A percentile compares a stretch with the other conserved stretches of the same genome.
Conservation (phyloP, 2,888 invertebrate genomes). For the Tanypteryx hageni region DNA sequence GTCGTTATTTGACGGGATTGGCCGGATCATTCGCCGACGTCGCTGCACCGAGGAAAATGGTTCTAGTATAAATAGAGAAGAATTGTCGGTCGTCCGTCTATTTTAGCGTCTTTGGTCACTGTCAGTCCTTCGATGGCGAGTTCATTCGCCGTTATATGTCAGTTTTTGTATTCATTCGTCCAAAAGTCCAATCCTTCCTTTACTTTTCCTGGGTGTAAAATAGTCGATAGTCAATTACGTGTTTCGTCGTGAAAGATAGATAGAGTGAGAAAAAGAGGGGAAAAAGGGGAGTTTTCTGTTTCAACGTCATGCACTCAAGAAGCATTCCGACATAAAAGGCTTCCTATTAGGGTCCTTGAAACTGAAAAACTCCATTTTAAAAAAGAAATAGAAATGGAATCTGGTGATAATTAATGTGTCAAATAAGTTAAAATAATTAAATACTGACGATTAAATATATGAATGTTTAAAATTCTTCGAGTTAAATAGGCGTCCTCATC, state of each 20-base stretch:
- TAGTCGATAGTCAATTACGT: not conserved
- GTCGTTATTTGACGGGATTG: not conserved
- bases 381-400: not conserved
- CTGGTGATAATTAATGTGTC: not conserved
- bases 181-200: too few relatives aligned
- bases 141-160: not conserved
- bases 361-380: not conserved
- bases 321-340: too few relatives aligned
- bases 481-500: not conserved
- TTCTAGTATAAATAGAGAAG: not conserved
- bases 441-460: not conserved
- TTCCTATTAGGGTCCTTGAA: not conserved
- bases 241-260: not conserved
- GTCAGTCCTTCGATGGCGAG: not conserved
- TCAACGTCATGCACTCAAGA: too few relatives aligned
- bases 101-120: not conserved
- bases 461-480: not conserved
- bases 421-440: constrained; percentile 7
- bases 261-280: not conserved
- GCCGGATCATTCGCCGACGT: not conserved
- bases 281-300: not conserved
- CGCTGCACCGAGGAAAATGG: not conserved
- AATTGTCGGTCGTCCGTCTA: not conserved
- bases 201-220: too few relatives aligned
- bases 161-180: too few relatives aligned